Percentiles rank a stretch among this genome's conserved stretches.
Evolutionary conservation across 2,888 invertebrate species (phyloP).

Genomic region (Vesta saturnalis): DNA sequence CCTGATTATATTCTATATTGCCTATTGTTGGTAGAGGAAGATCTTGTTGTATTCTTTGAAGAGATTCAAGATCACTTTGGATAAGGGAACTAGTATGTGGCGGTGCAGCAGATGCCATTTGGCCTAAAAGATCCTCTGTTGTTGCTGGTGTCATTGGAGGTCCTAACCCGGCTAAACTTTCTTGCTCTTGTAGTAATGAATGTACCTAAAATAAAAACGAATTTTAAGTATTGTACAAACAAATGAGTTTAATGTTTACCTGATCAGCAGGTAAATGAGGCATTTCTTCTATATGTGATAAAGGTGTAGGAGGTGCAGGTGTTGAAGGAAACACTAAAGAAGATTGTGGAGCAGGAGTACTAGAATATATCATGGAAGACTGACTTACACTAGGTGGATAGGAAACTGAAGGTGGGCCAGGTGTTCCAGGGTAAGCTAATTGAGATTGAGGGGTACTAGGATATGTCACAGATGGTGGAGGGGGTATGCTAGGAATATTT

Average conservation of each 20-base stretch:
- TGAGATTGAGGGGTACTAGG: slow-evolving; percentile 50
- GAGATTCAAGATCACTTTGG: slow-evolving; percentile 47
- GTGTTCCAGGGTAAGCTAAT: slow-evolving; percentile 44
- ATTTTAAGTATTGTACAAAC: slow-evolving; percentile 5
- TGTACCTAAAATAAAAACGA: slow-evolving; percentile 50
- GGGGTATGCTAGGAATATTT: slow-evolving; percentile 52
- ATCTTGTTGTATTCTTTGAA: slow-evolving; percentile 49
- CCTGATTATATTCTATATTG: slow-evolving; percentile 71
- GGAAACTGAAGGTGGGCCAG: slow-evolving; percentile 40
- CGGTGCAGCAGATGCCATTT: slow-evolving; percentile 50
- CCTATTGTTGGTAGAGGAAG: slow-evolving; percentile 65
- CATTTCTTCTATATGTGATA: slow-evolving; percentile 65
- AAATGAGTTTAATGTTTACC: slow-evolving; percentile 47
- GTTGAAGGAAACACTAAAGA: slow-evolving; percentile 42
- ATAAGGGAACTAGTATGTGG: slow-evolving; percentile 42
- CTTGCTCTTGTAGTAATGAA: slow-evolving; percentile 59
- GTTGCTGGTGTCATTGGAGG: slow-evolving; percentile 58
- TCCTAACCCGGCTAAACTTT: slow-evolving; percentile 51
- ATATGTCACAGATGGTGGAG: slow-evolving; percentile 63
- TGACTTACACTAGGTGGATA: slow-evolving; percentile 43
- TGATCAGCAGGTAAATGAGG: slow-evolving; percentile 74
- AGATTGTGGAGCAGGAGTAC: slow-evolving; percentile 48
- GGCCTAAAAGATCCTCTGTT: slow-evolving; percentile 53
- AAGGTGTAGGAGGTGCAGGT: slow-evolving; percentile 58
- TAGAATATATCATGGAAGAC: slow-evolving; percentile 41